Base-by-base conservation (phyloP, 2,113 vertebrate genomes). In the Erythrocercus mccallii region DNA sequence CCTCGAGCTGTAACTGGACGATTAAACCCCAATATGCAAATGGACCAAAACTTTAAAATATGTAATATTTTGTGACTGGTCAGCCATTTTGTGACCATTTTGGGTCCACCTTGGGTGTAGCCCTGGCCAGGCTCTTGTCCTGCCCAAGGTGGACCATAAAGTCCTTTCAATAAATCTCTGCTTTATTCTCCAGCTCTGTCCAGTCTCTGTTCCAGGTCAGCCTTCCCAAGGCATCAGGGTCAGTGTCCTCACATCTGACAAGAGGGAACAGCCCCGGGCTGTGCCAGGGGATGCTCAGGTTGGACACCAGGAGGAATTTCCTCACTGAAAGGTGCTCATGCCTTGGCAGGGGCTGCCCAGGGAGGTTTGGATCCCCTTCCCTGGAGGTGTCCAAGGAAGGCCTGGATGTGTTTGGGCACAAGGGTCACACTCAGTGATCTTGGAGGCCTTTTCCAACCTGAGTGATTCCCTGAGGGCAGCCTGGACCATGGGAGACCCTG, bases 401-500 rank as follows among this genome's bases (percentile, higher is more conserved):
- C 1, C n/a, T 7, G 15, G 62, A 42, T 7, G 19, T 12, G 62
- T 33, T 7, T 60, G 47, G 33, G 10, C 40, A 69, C 62, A 42
- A 23, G 9, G 71, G 25, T 35, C 2, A 3, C 56, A 23, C 15
- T 33, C 28, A 6, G 35, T 40, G 47, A 25, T 28, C 18, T 11
- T 42, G 27, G 18, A 48, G 10, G 10, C 6, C 13, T 69, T 54
- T 82, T 40, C 62, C 35, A 48, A 3, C n/a, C 31, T 28, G 33
- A 28, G 4, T 23, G 18, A 35, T 42, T 54, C 48, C 27, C 22
- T 24, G 28, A 37, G 11, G 44, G 44, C 27, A 74, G 35, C 10
- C 13, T 53, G 61, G 10, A 23, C 22, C 2, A 2, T 10, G 38
- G 70, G 70, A 85, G 22, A 3, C 33, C 37, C 0, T 0, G 0